These are phyloP conservation scores for Scaptomyza tumidula DNA, from an alignment of 2,888 invertebrate genomes.

Conservation along the genomic window DNA sequence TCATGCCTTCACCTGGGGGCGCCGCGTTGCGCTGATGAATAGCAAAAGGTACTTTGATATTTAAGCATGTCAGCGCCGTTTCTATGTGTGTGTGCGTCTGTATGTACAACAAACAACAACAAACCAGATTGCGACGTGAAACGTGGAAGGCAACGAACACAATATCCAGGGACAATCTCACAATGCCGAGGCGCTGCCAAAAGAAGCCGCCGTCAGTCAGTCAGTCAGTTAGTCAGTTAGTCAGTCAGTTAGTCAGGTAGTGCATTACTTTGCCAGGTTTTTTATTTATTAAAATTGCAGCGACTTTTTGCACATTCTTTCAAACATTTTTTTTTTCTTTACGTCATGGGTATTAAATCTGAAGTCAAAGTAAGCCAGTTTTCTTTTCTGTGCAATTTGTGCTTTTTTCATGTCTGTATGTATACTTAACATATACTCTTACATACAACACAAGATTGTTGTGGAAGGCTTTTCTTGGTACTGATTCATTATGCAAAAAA, in stretches of 20 bases:
- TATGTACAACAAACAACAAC: constrained; percentile 12
- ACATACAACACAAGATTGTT: too few species aligned
- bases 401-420: background rate
- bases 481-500: too few species aligned
- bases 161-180: constrained; percentile 54
- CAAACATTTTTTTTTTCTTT: background rate
- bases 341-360: background rate
- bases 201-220: constrained; percentile 42
- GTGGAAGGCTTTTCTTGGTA: background rate
- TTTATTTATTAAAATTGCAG: constrained; percentile 2
- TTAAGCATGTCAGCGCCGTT: constrained; percentile 72
- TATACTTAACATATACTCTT: constrained; percentile 1
- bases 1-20: constrained; percentile 22
- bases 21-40: constrained; percentile 53
- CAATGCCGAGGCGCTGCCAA: constrained; percentile 42
- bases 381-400: background rate
- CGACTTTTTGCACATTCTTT: background rate
- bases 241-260: constrained; percentile 16
- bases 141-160: constrained; percentile 16
- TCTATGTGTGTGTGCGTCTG: background rate
- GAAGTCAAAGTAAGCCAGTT: background rate
- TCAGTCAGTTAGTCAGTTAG: constrained; percentile 12
- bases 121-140: constrained; percentile 10
- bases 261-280: constrained; percentile 20
- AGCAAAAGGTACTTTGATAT: constrained; percentile 75